Evolutionary conservation across 1,140 invertebrate species (phyloP).

Genomic region (Trachelipus rathkii): DNA sequence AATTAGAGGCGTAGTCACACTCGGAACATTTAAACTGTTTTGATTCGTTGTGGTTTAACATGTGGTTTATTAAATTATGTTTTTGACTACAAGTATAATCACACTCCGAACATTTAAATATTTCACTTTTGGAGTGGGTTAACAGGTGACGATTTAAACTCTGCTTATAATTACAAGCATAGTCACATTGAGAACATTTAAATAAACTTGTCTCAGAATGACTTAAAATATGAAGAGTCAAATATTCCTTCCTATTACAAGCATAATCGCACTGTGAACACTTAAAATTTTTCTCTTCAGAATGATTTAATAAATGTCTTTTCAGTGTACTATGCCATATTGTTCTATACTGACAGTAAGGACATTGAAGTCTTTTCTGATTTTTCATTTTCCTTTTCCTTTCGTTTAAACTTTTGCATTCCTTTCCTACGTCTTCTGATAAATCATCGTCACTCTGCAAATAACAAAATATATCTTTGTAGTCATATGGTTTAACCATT

Average conservation of each 20-base stretch:
- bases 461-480: too few species aligned
- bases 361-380: too few species aligned
- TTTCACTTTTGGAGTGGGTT: background rate
- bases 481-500: too few species aligned
- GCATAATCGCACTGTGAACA: background rate
- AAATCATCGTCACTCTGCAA: too few species aligned
- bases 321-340: background rate
- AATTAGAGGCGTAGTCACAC: background rate
- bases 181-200: background rate
- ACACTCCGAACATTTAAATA: background rate
- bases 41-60: background rate
- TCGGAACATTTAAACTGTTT: background rate
- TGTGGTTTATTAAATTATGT: background rate
- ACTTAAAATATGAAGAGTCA: background rate
- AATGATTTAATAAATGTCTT: background rate
- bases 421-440: too few species aligned
- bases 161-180: background rate
- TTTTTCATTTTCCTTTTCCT: too few species aligned
- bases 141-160: background rate
- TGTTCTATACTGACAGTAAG: too few species aligned
- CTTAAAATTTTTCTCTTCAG: background rate
- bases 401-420: too few species aligned
- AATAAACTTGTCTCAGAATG: background rate
- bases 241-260: background rate
- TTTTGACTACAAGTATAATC: background rate